These are phyloP conservation scores for Pachypanchax playfairii DNA, from an alignment of 2,113 vertebrate genomes.

Conservation along the genomic window DNA sequence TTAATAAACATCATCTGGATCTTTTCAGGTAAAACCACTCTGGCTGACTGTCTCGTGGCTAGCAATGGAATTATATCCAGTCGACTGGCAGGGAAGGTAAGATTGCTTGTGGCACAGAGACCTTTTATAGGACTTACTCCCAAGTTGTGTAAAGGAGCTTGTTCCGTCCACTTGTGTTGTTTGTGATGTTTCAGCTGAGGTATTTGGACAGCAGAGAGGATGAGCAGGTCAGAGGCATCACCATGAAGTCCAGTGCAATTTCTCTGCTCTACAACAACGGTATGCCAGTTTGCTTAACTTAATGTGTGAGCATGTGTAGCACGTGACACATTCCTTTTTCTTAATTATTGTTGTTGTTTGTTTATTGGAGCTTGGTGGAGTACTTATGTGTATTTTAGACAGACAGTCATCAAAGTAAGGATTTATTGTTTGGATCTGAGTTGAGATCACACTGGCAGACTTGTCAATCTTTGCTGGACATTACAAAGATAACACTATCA, in stretches of 20 bases:
- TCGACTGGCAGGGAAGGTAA: constrained; percentile 93
- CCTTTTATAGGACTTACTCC: not conserved
- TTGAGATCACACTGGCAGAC: no score
- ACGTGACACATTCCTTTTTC: no score
- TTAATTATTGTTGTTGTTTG: no score
- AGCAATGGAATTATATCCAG: constrained; percentile 97
- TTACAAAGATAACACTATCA: no score
- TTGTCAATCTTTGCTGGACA: no score
- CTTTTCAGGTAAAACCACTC: constrained; percentile 91
- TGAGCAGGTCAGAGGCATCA: constrained; percentile 95
- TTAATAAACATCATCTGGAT: not conserved
- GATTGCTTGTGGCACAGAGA: not conserved
- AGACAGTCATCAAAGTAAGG: no score
- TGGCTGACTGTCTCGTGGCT: constrained; percentile 95
- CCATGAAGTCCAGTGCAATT: constrained; percentile 99
- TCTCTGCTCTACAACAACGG: constrained; percentile 85
- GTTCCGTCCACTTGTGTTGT: no score
- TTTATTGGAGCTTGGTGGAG: no score
- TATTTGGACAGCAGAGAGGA: constrained; percentile 97
- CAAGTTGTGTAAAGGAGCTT: not conserved
- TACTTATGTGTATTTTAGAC: no score
- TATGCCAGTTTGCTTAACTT: constrained; percentile 37
- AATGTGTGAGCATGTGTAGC: no score
- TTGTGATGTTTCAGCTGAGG: constrained; percentile 80
- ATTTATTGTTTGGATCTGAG: no score